Evolutionary conservation across 2,797 vertebrate genomes (phyloP).

Genomic region (Danio jaintianensis): DNA sequence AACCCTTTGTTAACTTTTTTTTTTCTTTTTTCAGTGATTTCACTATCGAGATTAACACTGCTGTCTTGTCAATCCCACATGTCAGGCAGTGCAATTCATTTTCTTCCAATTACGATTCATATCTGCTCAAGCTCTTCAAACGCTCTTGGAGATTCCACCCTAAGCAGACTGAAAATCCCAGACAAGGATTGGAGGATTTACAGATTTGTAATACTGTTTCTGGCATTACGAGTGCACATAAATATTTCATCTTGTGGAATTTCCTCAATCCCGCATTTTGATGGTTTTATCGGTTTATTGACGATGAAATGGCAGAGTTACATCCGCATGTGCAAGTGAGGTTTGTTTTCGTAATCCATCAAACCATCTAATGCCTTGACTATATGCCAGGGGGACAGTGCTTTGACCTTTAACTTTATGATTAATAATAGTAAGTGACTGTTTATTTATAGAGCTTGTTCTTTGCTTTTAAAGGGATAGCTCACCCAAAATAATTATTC

Average conservation of each 20-base stretch:
- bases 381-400: conserved; percentile 11
- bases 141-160: conserved; percentile 10
- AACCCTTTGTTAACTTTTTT: conserved; percentile 1
- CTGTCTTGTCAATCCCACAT: neutral
- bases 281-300: conserved; percentile 36
- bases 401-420: conserved; percentile 36
- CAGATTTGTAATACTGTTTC: conserved; percentile 39
- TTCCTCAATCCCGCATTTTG: conserved; percentile 25
- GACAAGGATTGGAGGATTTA: conserved; percentile 46
- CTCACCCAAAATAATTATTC: too few species aligned
- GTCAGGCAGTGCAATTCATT: conserved; percentile 18
- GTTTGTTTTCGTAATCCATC: neutral
- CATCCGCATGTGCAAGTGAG: conserved; percentile 23
- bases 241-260: conserved; percentile 50
- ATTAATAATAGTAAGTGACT: conserved; percentile 8
- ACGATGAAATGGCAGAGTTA: conserved; percentile 29
- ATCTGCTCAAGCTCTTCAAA: conserved; percentile 38
- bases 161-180: conserved; percentile 28
- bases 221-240: conserved; percentile 33
- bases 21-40: neutral
- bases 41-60: neutral
- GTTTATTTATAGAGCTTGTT: neutral
- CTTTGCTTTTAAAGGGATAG: neutral
- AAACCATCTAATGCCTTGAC: conserved; percentile 7
- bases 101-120: conserved; percentile 22